Conservation (phyloP, 2,113 vertebrate species). For the Globicephala melas region DNA sequence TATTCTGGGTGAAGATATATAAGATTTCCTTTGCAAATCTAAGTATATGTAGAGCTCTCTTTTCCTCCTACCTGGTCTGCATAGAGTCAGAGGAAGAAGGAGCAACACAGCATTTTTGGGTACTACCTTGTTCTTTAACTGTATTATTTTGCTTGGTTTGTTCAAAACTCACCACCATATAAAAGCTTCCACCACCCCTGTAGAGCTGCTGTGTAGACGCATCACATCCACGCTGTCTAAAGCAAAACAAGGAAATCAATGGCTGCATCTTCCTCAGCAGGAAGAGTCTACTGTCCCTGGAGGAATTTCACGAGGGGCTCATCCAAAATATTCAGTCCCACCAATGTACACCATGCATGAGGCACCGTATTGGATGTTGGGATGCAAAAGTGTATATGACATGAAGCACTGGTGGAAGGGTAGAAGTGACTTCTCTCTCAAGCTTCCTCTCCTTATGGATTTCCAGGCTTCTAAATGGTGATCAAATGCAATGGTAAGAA, state of each 20-base stretch:
- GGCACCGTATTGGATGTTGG: too few species aligned
- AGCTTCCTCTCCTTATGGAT: neutral
- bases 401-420: neutral
- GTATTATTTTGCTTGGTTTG: neutral
- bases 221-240: neutral
- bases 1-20: neutral
- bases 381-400: too few species aligned
- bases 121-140: neutral
- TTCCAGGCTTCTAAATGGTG: neutral
- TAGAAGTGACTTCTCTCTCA: neutral
- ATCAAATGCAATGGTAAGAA: neutral
- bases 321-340: too few species aligned
- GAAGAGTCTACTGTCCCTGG: neutral
- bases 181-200: neutral
- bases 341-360: fast-evolving
- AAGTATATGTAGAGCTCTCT: neutral
- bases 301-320: neutral
- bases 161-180: neutral
- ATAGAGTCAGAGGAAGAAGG: neutral
- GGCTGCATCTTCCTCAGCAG: neutral
- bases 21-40: too few species aligned
- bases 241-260: neutral
- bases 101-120: neutral
- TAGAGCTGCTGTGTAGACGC: too few species aligned
- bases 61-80: neutral